Evolutionary conservation across 2,113 vertebrate genomes (phyloP), one percentile per base, ranked within the genome.

Genomic region (Indicator maculatus): DNA sequence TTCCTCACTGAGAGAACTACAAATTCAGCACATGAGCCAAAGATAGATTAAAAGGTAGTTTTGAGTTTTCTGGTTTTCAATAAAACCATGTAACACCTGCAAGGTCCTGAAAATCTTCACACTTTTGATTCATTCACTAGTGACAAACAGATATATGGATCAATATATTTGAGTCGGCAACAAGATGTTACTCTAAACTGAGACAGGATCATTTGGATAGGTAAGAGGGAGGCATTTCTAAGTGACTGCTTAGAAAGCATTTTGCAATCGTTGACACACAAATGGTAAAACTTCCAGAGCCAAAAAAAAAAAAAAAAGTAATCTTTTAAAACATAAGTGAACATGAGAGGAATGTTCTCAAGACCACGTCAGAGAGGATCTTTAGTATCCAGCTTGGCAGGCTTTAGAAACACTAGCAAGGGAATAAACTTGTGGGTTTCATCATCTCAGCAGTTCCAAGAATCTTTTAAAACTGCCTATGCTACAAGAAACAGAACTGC

Each of bases 381-480:
- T 30, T 80, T 12, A 75, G 56, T 17, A 77, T 71, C 45, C 67
- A 89, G 78, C 33, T 74, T 91, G 92, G 92, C 83, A 96, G 88
- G 64, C 67, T 82, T 58, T 5, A 58, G 33, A 56, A 78, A 78
- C 66, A 41, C 59, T 44, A 88, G 64, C 52, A 50, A 66, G 72
- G 82, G 83, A 95, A 91, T 31, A 82, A 96, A 94, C 90, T 91
- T 30, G 20, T 73, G 50, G 3, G 4, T 93, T 93, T 95, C 89
- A 92, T 56, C 50, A 93, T 55, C 81, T 15, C 74, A 17, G 60
- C 1, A 26, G 83, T 86, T 94, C 95, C 92, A 86, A 64, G 93
- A 95, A 95, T 88, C 85, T 89, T 89, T 71, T n/a, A 74, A 94
- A 81, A 84, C 84, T 74, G 82, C 71, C 71, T 91, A 87, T 59